Evolutionary conservation across 2,113 vertebrate genomes (phyloP).

Genomic region (Columba janthina): DNA sequence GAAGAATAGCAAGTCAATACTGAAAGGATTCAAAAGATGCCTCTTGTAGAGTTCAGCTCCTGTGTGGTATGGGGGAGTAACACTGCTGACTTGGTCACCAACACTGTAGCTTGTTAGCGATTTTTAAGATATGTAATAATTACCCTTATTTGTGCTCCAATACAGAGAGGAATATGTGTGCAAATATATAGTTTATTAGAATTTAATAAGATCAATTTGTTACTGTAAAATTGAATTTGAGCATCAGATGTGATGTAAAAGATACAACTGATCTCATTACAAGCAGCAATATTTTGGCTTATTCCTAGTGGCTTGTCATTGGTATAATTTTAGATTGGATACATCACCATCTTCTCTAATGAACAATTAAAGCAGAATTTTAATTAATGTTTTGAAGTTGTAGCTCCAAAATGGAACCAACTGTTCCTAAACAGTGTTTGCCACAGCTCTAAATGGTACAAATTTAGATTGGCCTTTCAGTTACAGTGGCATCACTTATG

Average conservation of each 20-base stretch:
- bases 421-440: neutral
- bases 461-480: neutral
- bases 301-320: neutral
- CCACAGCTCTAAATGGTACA: neutral
- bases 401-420: neutral
- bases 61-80: neutral
- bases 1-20: neutral
- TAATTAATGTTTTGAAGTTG: neutral
- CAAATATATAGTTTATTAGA: neutral
- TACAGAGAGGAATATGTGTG: rapidly evolving
- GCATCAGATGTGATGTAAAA: neutral
- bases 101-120: neutral
- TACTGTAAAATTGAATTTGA: neutral
- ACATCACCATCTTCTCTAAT: neutral
- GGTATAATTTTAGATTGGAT: neutral
- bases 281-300: neutral
- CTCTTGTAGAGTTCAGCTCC: neutral
- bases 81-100: neutral
- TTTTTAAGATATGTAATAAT: neutral
- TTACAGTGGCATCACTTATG: neutral
- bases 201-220: neutral
- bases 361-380: neutral
- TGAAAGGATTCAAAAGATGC: neutral
- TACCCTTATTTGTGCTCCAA: neutral
- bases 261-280: neutral